Base-by-base conservation (phyloP, 1,140 invertebrate genomes). In the Lucilia cuprina region DNA sequence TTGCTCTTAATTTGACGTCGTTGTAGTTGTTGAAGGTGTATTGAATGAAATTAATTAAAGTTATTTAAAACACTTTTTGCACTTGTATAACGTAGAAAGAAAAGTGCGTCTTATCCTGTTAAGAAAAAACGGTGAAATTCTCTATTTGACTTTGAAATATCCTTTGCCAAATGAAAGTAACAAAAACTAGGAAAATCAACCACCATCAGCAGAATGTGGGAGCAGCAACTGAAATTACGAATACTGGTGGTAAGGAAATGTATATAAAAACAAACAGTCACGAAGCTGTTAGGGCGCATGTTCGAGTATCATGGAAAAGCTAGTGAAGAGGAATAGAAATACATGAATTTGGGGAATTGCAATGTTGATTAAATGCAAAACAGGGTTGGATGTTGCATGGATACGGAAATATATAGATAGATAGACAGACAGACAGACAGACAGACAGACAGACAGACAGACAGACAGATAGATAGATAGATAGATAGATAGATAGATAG, bases 81-180 rank as follows among this genome's bases (percentile, higher is more conserved):
- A 70, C n/a, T 70, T 70, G n/a, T 70, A 21, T 7, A 70, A 70
- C n/a, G n/a, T 7, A 70, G 19, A 70, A 21, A 60, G 55, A 17
- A n/a, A 60, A 70, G 65, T 55, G 50, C 65, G 21, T 21, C 65
- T 70, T 70, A 21, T 70, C 65, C n/a, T 21, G 65, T 25, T 21
- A 25, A 50, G 34, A 80, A 80, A n/a, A 80, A 80, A 49, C 47
- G 47, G 21, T 49, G 77, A 80, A 80, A 49, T 49, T 80, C 49
- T 80, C 19, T 80, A 49, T 84, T 84, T 84, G 84, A 84, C 84
- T 82, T 84, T 84, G 84, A 84, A 84, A 74, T 84, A 80, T 84
- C 84, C 84, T 84, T 84, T 84, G 55, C 49, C 50, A 82, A 70
- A 70, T 60, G 55, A n/a, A 60, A 60, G 14, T 60, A n/a, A 60